Conservation (phyloP, 2,888 invertebrate genomes). For the Macrophya alboannulata region DNA sequence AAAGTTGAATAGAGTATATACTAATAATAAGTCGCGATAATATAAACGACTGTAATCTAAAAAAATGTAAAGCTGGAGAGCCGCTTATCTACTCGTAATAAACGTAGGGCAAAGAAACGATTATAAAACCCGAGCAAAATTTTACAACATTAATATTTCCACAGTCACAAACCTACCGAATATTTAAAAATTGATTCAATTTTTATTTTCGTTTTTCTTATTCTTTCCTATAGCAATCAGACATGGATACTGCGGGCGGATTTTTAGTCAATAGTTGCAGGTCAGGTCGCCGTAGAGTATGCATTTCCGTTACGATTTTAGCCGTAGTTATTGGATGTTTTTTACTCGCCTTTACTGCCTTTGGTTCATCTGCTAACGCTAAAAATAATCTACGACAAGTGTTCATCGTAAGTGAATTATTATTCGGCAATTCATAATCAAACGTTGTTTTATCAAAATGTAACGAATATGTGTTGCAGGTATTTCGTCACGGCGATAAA, state of each 20-base stretch:
- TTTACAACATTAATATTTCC: background rate
- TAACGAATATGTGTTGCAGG: slow-evolving; percentile 78
- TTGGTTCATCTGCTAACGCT: slow-evolving; percentile 62
- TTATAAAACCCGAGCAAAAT: background rate
- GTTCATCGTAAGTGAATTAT: slow-evolving; percentile 70
- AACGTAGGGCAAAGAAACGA: slow-evolving; percentile 3
- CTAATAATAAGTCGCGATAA: background rate
- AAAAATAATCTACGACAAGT: slow-evolving; percentile 67
- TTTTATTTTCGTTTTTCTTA: background rate
- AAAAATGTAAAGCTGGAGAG: background rate
- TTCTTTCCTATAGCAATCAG: background rate
- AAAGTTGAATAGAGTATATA: background rate
- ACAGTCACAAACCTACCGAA: background rate
- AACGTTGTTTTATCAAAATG: background rate
- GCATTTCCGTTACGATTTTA: slow-evolving; percentile 67
- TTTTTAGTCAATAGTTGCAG: slow-evolving; percentile 38
- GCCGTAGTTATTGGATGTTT: slow-evolving; percentile 67
- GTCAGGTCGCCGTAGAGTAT: slow-evolving; percentile 61
- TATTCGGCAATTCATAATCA: background rate
- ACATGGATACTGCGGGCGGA: slow-evolving; percentile 39
- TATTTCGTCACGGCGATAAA: slow-evolving; percentile 93
- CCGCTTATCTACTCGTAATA: background rate
- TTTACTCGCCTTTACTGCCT: slow-evolving; percentile 71
- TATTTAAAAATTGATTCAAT: background rate
- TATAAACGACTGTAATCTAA: background rate